These are phyloP conservation scores for Spongilla lacustris DNA, from an alignment of 37 sponge, comb jelly and placozoan species.

Conservation along the genomic window DNA sequence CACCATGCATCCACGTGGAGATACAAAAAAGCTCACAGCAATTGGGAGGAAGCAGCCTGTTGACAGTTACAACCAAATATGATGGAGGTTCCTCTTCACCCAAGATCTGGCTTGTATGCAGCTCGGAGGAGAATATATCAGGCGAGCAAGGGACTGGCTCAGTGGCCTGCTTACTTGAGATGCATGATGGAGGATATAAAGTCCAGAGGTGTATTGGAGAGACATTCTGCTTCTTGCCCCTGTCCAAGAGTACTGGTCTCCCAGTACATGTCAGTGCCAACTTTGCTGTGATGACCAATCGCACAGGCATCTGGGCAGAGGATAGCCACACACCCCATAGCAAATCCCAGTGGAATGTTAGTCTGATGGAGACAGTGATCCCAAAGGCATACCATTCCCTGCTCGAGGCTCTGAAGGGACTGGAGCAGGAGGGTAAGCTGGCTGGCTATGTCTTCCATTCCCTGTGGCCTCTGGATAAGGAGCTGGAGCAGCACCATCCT, in stretches of 20 bases:
- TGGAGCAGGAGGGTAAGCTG: neutral
- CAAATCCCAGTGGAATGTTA: constrained; percentile 34
- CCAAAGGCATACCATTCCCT: constrained; percentile 23
- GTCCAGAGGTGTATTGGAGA: constrained; percentile 7
- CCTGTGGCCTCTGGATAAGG: constrained; percentile 43
- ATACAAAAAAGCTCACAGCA: neutral
- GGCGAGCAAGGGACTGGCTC: neutral
- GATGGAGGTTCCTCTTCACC: neutral
- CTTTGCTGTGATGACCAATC: constrained; percentile 54
- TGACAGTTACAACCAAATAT: neutral
- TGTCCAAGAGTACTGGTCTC: constrained; percentile 31
- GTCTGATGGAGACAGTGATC: constrained; percentile 41
- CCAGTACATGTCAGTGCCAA: constrained; percentile 63
- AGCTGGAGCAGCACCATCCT: constrained; percentile 18
- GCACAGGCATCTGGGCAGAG: constrained; percentile 34
- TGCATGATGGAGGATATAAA: neutral
- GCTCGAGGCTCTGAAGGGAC: constrained; percentile 6
- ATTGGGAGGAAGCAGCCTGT: neutral
- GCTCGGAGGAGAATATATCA: neutral
- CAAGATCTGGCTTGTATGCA: constrained; percentile 9
- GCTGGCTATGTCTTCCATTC: constrained; percentile 18
- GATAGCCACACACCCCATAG: neutral
- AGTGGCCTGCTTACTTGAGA: constrained; percentile 26
- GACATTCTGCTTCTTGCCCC: constrained; percentile 51
- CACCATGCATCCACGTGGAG: neutral